phyloP scores from a whole-genome alignment of 2,797 vertebrate genomes.

The Thripadectes ignobilis region DNA sequence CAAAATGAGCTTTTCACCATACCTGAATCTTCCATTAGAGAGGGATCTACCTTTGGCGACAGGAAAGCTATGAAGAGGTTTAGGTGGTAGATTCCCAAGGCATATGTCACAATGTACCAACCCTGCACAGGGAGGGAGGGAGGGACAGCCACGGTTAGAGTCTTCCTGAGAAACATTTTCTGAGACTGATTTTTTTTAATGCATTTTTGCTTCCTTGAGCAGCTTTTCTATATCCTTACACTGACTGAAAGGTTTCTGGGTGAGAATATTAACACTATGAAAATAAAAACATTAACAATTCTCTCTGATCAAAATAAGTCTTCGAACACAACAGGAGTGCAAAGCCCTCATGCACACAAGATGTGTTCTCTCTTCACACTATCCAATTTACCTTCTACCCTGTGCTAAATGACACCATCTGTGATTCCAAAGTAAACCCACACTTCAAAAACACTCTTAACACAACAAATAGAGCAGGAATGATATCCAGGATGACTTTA shows the following conservation, averaged over 20 bases:
- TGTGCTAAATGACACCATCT: fast-evolving
- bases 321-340: neutral
- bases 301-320: neutral
- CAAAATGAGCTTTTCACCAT: neutral
- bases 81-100: constrained; percentile 98
- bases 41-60: constrained; percentile 98
- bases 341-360: neutral
- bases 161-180: neutral
- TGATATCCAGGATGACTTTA: neutral
- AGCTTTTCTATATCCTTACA: neutral
- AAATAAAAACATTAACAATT: neutral
- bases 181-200: neutral
- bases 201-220: neutral
- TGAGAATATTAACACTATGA: neutral
- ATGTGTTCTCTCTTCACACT: neutral
- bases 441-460: neutral
- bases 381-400: neutral
- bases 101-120: constrained; percentile 99
- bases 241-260: neutral
- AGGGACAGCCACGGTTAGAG: neutral
- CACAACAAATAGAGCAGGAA: neutral
- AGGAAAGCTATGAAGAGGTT: constrained; percentile 99
- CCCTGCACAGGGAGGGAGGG: constrained; percentile 79
- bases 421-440: neutral
- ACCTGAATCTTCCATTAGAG: constrained; percentile 96